Base-by-base conservation (phyloP, 2,888 invertebrate genomes). In the Oscheius sp. region DNA sequence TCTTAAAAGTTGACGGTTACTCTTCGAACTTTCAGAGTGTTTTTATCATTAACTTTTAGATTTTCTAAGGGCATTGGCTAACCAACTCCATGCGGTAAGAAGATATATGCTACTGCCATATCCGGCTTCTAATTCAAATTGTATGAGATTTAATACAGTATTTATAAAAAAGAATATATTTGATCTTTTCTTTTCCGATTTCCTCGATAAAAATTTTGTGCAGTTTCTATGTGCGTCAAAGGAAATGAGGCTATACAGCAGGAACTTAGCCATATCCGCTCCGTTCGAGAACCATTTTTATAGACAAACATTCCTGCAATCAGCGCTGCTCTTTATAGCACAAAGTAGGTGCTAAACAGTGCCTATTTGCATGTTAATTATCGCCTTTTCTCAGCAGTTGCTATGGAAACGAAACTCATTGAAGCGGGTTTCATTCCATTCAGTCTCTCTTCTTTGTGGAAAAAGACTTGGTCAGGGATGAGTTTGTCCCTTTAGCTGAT, bases 381-480 rank as follows among this genome's bases (percentile, higher is more conserved):
- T 6, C n/a, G 34, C 34, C 17, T 55, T 33, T 20, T 25, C 33
- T 55, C 4, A 23, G 34, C 25, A 25, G 55, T 20, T 48, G 34
- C 34, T 34, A 55, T 55, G 55, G 55, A 33, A 55, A 55, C 55
- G 55, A 55, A 55, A 33, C 33, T 55, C 55, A 33, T 33, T 55
- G 55, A 55, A 55, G 55, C 55, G 34, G 34, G 25, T 23, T 12
- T 37, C 37, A 15, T 37, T 37, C n/a, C n/a, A n/a, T n/a, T n/a
- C n/a, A n/a, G n/a, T n/a, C n/a, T n/a, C n/a, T n/a, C n/a, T n/a
- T n/a, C n/a, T n/a, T n/a, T n/a, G n/a, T n/a, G n/a, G n/a, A n/a
- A n/a, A n/a, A n/a, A n/a, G n/a, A n/a, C n/a, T n/a, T n/a, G n/a
- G n/a, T n/a, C n/a, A n/a, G n/a, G n/a, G n/a, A n/a, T n/a, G n/a